Conservation (phyloP, 1,140 invertebrate genomes). For the Coelopa frigida region DNA sequence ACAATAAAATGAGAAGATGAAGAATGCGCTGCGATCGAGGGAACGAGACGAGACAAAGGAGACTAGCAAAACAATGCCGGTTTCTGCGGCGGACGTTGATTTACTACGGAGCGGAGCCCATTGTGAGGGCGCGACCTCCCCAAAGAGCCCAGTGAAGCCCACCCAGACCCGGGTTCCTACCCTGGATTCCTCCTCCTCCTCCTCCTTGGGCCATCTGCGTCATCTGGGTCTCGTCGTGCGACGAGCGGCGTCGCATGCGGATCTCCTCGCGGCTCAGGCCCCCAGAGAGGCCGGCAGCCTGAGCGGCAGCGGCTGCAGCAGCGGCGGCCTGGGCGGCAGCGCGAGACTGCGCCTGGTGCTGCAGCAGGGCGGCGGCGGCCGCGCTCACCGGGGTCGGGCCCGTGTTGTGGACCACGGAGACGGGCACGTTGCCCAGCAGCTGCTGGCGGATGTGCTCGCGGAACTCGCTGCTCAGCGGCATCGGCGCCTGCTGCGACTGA, state of each 20-base stretch:
- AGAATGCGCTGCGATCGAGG: no score
- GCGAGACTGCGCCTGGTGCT: constrained; percentile 40
- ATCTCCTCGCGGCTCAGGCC: constrained; percentile 37
- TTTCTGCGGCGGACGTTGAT: no score
- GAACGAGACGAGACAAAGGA: no score
- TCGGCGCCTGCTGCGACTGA: constrained; percentile 20
- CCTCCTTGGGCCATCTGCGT: constrained; percentile 20
- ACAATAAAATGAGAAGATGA: no score
- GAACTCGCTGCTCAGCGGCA: constrained; percentile 40
- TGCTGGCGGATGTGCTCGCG: constrained; percentile 41
- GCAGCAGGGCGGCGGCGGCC: constrained; percentile 36
- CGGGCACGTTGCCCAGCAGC: constrained; percentile 34
- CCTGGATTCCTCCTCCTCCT: constrained; percentile 26
- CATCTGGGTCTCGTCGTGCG: constrained; percentile 43
- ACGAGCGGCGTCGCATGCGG: constrained; percentile 40
- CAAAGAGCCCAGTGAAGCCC: no score
- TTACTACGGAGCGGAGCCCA: no score
- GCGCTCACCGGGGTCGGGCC: constrained; percentile 35
- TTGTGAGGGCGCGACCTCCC: no score
- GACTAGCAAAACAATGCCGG: no score
- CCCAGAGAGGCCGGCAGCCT: constrained; percentile 1
- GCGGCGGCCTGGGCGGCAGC: constrained; percentile 37
- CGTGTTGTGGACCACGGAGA: constrained; percentile 37
- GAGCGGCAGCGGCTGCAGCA: constrained; percentile 21
- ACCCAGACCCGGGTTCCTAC: no score